These are phyloP conservation scores for Channa argus DNA, from an alignment of 2,113 vertebrate species.

Conservation along the genomic window DNA sequence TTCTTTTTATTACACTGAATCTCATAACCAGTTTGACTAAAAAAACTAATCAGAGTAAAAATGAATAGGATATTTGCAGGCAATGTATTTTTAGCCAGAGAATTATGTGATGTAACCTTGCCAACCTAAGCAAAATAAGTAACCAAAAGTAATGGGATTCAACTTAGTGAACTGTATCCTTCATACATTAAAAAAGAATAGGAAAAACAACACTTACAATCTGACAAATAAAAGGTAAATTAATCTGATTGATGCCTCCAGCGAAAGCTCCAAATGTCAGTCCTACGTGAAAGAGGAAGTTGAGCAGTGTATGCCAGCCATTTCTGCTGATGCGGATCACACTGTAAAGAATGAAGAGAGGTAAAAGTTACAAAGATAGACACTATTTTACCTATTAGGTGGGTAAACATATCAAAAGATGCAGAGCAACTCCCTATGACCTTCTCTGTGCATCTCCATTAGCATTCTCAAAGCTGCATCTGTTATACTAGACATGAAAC, in stretches of 20 bases:
- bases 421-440: too few species aligned
- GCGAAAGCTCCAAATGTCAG: constrained; percentile 94
- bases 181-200: not conserved
- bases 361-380: constrained; percentile 13
- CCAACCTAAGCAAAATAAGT: too few species aligned
- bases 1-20: too few species aligned
- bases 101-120: not conserved
- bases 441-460: too few species aligned
- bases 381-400: too few species aligned
- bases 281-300: constrained; percentile 93
- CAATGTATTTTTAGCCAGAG: not conserved
- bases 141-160: too few species aligned
- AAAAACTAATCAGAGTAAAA: too few species aligned
- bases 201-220: constrained; percentile 86
- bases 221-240: constrained; percentile 91
- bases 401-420: too few species aligned
- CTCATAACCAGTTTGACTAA: too few species aligned
- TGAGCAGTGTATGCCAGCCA: constrained; percentile 94
- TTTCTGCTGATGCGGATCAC: constrained; percentile 94
- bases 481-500: too few species aligned
- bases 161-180: not conserved
- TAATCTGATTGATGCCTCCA: constrained; percentile 95
- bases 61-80: too few species aligned
- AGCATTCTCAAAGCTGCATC: too few species aligned
- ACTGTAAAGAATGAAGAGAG: constrained; percentile 72